A percentile compares a stretch with the other conserved stretches of the same genome.
Evolutionary conservation across 2,113 vertebrate species (phyloP).

Genomic region (Chaetodon trifascialis): DNA sequence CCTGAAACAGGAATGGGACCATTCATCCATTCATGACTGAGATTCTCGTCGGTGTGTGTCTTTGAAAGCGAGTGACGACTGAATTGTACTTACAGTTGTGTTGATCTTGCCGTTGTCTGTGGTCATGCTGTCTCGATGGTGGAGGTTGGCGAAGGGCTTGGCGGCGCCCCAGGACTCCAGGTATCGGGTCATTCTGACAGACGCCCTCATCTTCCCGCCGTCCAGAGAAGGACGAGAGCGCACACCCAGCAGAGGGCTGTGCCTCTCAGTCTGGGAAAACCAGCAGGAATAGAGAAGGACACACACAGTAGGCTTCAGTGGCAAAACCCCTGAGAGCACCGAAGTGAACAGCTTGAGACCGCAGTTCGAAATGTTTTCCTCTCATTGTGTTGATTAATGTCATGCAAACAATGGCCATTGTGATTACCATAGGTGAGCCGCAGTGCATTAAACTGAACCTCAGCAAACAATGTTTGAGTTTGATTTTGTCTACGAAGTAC

Average conservation of each 20-base stretch:
- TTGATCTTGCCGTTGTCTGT: conserved; percentile 98
- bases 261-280: conserved; percentile 88
- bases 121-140: conserved; percentile 97
- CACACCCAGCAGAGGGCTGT: conserved; percentile 91
- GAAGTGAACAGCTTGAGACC: too few relatives aligned
- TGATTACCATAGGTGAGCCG: too few relatives aligned
- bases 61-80: not conserved
- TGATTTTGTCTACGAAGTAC: too few relatives aligned
- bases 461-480: too few relatives aligned
- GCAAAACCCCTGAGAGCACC: too few relatives aligned
- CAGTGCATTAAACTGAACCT: too few relatives aligned
- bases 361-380: too few relatives aligned
- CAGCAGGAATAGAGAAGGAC: not conserved
- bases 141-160: conserved; percentile 97
- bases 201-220: conserved; percentile 95
- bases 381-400: too few relatives aligned
- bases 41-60: not conserved
- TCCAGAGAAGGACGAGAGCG: conserved; percentile 90
- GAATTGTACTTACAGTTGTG: conserved; percentile 87
- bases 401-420: too few relatives aligned
- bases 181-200: conserved; percentile 97
- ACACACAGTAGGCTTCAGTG: not conserved
- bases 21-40: too few relatives aligned
- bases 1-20: conserved; percentile 79
- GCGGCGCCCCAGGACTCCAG: conserved; percentile 99